These are phyloP conservation scores for Lasiurus cinereus DNA, from an alignment of 2,113 vertebrate species.

Conservation along the genomic window DNA sequence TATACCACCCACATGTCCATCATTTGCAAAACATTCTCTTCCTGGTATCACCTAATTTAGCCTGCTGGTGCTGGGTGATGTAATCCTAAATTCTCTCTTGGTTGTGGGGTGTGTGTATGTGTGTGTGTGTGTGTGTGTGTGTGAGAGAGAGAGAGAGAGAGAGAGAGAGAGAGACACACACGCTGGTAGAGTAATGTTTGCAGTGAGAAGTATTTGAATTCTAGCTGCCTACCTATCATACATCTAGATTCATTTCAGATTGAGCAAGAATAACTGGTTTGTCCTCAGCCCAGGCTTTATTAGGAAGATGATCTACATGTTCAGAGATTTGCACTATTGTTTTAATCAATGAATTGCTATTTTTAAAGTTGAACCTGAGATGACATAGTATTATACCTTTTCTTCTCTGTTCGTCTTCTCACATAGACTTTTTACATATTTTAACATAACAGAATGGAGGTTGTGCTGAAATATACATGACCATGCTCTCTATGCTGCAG, in stretches of 20 bases:
- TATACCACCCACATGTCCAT: neutral
- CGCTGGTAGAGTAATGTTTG: neutral
- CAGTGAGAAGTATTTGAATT: neutral
- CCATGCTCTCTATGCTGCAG: neutral
- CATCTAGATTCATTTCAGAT: neutral
- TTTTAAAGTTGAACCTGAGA: slow-evolving; percentile 15
- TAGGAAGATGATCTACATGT: neutral
- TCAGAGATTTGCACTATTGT: neutral
- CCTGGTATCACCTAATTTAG: neutral
- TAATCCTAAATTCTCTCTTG: neutral
- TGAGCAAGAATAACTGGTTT: neutral
- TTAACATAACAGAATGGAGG: neutral
- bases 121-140: neutral
- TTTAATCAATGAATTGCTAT: neutral
- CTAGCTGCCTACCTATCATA: neutral
- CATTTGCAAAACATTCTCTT: neutral
- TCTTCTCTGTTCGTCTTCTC: neutral
- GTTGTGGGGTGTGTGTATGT: neutral
- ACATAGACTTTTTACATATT: neutral
- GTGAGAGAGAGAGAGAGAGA: too few species aligned
- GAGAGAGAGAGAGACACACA: too few species aligned
- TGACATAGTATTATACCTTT: neutral
- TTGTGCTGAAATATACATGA: neutral
- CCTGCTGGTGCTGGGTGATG: neutral
- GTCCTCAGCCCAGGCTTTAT: neutral